Percentiles rank a stretch among this genome's conserved stretches.
phyloP scores from a whole-genome alignment of 2,888 invertebrate genomes.

The Apamea crenata region DNA sequence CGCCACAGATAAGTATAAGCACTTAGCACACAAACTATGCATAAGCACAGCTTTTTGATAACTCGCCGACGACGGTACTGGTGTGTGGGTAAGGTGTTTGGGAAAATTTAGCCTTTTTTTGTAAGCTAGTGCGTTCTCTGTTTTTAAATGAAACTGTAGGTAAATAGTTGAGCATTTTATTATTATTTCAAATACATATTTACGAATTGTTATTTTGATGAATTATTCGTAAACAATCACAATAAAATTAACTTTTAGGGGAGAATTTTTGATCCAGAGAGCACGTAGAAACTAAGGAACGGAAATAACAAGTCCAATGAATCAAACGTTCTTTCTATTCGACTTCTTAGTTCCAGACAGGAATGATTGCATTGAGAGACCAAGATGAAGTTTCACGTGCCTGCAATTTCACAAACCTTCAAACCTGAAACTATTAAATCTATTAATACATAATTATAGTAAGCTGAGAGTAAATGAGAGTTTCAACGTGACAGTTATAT shows the following conservation, averaged over 20 bases:
- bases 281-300: no score
- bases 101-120: neutral
- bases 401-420: no score
- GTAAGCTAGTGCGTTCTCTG: neutral
- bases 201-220: neutral
- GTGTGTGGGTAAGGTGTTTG: conserved; percentile 53
- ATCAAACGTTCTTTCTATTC: no score
- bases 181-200: neutral
- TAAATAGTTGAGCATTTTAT: neutral
- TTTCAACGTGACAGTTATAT: no score
- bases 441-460: no score
- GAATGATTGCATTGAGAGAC: no score
- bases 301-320: no score
- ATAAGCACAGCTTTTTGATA: conserved; percentile 79
- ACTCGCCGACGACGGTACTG: conserved; percentile 71
- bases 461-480: no score
- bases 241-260: neutral
- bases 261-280: no score
- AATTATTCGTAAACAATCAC: neutral
- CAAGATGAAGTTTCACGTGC: no score
- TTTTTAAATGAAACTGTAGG: neutral
- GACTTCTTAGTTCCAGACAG: no score
- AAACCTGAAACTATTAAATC: no score
- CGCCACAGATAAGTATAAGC: conserved; percentile 73
- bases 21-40: conserved; percentile 78